phyloP scores from a whole-genome alignment of 2,113 vertebrate genomes.

The Pogonocichla stellata region DNA sequence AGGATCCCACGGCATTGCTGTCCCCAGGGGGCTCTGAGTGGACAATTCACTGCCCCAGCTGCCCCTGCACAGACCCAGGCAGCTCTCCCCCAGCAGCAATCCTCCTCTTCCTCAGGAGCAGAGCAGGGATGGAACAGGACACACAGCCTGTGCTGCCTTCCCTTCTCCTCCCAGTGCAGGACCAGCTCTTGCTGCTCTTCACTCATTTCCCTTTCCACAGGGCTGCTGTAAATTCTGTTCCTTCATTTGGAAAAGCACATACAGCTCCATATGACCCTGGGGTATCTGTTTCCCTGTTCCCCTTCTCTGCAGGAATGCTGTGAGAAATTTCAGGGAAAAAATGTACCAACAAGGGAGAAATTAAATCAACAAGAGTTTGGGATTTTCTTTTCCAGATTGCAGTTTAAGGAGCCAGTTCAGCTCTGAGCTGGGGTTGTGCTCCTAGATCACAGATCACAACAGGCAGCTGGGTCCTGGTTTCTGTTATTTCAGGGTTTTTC shows the following conservation, averaged over 20 bases:
- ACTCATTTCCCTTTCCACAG: fast-evolving
- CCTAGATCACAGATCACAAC: background rate
- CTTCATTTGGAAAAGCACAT: background rate
- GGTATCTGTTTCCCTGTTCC: background rate
- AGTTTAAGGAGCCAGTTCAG: background rate
- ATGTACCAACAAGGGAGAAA: background rate
- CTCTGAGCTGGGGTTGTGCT: background rate
- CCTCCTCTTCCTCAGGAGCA: too few species aligned
- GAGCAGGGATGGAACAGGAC: too few species aligned
- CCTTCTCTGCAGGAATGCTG: background rate
- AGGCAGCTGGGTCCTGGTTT: background rate
- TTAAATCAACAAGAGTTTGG: background rate
- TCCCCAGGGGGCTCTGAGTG: fast-evolving
- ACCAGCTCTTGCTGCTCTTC: fast-evolving
- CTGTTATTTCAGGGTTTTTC: background rate
- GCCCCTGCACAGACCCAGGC: fast-evolving
- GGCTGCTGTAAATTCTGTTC: fast-evolving
- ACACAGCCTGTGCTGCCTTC: too few species aligned
- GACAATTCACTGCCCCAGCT: fast-evolving
- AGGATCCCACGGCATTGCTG: too few species aligned
- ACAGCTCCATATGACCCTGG: background rate
- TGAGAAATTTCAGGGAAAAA: background rate
- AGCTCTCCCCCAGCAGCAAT: background rate
- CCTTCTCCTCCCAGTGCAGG: background rate
- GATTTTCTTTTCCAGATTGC: background rate